Percentiles rank a stretch among this genome's conserved stretches.
Evolutionary conservation across 2,113 vertebrate genomes (phyloP).

Genomic region (Cyprinodon brontotheroides): DNA sequence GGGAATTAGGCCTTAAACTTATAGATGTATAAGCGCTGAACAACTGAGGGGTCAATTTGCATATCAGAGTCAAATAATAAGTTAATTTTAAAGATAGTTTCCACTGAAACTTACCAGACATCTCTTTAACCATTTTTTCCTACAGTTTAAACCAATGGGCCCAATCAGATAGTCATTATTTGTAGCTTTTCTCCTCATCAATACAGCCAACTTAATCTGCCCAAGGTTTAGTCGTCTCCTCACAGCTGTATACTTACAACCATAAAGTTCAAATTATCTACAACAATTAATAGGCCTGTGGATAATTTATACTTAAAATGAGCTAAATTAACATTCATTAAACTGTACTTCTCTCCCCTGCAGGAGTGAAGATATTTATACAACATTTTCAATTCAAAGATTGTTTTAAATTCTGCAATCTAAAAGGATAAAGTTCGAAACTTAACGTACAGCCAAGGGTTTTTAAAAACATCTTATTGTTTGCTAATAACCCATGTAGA

Average conservation of each 20-base stretch:
- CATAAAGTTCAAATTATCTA: background rate
- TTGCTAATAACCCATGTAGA: background rate
- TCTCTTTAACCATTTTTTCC: background rate
- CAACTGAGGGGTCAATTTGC: too few relatives aligned
- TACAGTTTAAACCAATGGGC: background rate
- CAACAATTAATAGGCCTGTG: background rate
- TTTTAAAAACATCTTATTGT: background rate
- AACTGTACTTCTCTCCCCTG: background rate
- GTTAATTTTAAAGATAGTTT: too few relatives aligned
- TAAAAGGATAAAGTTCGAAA: background rate
- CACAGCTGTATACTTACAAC: background rate
- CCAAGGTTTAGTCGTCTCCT: slow-evolving; percentile 1
- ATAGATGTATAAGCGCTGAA: too few relatives aligned
- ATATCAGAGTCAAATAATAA: too few relatives aligned
- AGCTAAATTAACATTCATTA: slow-evolving; percentile 4
- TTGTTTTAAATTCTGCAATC: background rate
- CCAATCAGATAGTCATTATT: background rate
- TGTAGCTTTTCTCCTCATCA: background rate
- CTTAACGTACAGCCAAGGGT: slow-evolving; percentile 16
- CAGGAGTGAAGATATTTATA: slow-evolving; percentile 15
- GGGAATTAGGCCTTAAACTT: too few relatives aligned
- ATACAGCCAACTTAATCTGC: background rate
- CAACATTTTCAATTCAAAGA: background rate
- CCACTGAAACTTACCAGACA: too few relatives aligned
- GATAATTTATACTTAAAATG: background rate